phyloP scores from a whole-genome alignment of 2,888 invertebrate species.

The Malthinus seriepunctatus region DNA sequence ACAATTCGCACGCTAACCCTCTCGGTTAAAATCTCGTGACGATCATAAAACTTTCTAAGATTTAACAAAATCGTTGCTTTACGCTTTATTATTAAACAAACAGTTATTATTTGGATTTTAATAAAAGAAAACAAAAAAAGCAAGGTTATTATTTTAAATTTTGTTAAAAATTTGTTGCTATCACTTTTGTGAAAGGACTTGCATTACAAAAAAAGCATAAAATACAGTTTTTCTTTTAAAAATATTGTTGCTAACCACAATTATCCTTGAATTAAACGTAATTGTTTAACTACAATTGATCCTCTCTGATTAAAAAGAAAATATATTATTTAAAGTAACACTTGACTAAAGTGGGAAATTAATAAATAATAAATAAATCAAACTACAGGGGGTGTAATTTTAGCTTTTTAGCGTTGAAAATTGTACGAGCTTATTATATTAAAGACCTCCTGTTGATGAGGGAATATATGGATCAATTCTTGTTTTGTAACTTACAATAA shows the following conservation, averaged over 20 bases:
- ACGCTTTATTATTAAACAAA: not conserved
- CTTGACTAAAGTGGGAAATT: not conserved
- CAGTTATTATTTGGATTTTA: not conserved
- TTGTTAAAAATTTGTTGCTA: not conserved
- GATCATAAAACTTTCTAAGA: constrained; percentile 5
- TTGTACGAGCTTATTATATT: constrained; percentile 28
- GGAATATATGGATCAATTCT: constrained; percentile 30
- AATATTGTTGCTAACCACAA: not conserved
- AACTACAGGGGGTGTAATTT: constrained; percentile 40
- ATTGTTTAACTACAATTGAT: not conserved
- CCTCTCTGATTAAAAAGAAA: too few species aligned
- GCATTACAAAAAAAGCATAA: not conserved
- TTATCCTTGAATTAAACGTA: not conserved
- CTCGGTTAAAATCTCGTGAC: constrained; percentile 7
- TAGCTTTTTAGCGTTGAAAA: constrained; percentile 29
- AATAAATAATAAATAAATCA: constrained; percentile 27
- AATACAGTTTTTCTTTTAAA: not conserved
- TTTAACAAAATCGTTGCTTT: constrained; percentile 3
- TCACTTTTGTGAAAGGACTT: not conserved
- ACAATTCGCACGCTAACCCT: constrained; percentile 26
- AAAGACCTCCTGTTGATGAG: constrained; percentile 32
- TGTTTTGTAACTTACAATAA: constrained; percentile 35
- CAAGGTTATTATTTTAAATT: not conserved
- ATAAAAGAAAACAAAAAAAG: not conserved
- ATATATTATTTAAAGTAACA: not conserved